phyloP scores from a whole-genome alignment of 1,140 invertebrate species.

The Zaprionus vittiger region DNA sequence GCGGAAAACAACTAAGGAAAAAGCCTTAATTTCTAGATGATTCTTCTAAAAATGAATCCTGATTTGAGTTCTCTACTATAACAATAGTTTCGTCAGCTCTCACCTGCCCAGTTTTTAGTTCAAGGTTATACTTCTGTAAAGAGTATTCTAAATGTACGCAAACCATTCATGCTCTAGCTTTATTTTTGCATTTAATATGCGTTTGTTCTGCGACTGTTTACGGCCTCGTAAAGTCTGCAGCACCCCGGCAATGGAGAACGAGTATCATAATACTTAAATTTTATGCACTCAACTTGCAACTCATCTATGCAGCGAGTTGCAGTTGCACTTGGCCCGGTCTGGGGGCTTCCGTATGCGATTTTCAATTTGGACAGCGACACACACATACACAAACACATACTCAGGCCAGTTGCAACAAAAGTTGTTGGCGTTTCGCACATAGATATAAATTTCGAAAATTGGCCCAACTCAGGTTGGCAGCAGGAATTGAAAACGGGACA shows the following conservation, averaged over 20 bases:
- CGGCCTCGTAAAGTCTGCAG: constrained; percentile 59
- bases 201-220: constrained; percentile 66
- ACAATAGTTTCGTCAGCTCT: no score
- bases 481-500: constrained; percentile 47
- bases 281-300: constrained; percentile 64
- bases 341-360: constrained; percentile 68
- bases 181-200: constrained; percentile 34
- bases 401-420: constrained; percentile 32
- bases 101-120: neutral
- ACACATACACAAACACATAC: neutral
- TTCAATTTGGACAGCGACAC: constrained; percentile 66
- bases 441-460: constrained; percentile 80
- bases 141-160: neutral
- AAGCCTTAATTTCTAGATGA: neutral
- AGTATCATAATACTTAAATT: constrained; percentile 75
- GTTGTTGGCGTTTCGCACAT: constrained; percentile 73
- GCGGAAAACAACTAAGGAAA: neutral
- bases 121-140: neutral
- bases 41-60: no score
- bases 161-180: neutral
- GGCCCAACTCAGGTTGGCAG: constrained; percentile 59
- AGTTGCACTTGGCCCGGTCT: constrained; percentile 4
- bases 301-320: constrained; percentile 9
- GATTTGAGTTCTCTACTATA: no score
- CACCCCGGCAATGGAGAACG: constrained; percentile 46